These are phyloP conservation scores for Drosophila parvula DNA, from an alignment of 1,140 invertebrate species.

Conservation along the genomic window DNA sequence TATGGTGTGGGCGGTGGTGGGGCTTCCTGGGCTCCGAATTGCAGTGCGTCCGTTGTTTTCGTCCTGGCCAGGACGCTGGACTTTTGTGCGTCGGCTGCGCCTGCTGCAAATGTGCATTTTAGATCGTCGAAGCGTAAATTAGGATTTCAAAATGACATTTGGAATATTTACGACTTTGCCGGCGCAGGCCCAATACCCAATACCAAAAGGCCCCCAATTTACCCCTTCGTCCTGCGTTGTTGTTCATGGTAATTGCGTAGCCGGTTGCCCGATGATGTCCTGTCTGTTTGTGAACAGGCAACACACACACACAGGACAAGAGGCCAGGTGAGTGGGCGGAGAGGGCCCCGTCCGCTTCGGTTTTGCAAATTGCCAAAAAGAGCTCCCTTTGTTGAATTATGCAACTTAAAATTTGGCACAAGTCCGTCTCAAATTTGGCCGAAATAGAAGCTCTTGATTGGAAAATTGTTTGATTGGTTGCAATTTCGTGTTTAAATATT, in stretches of 20 bases:
- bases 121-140: constrained; percentile 84
- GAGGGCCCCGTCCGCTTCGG: constrained; percentile 19
- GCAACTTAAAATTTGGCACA: constrained; percentile 79
- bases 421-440: constrained; percentile 73
- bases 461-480: constrained; percentile 83
- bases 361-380: constrained; percentile 43
- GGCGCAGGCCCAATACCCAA: constrained; percentile 36
- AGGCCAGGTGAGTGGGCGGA: constrained; percentile 1
- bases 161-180: constrained; percentile 84
- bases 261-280: constrained; percentile 44
- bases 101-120: constrained; percentile 81
- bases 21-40: constrained; percentile 47
- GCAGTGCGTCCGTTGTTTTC: constrained; percentile 63
- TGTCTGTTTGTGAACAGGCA: constrained; percentile 57
- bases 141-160: constrained; percentile 84
- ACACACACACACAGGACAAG: constrained; percentile 24
- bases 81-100: constrained; percentile 58
- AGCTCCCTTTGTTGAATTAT: constrained; percentile 79
- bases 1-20: not conserved
- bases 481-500: constrained; percentile 82
- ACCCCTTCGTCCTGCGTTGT: constrained; percentile 46
- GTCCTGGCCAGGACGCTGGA: constrained; percentile 37
- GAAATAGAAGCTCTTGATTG: constrained; percentile 76
- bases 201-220: not conserved
- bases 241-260: constrained; percentile 81